Base-by-base conservation (phyloP, 1,140 invertebrate genomes). In the Phthorimaea operculella region DNA sequence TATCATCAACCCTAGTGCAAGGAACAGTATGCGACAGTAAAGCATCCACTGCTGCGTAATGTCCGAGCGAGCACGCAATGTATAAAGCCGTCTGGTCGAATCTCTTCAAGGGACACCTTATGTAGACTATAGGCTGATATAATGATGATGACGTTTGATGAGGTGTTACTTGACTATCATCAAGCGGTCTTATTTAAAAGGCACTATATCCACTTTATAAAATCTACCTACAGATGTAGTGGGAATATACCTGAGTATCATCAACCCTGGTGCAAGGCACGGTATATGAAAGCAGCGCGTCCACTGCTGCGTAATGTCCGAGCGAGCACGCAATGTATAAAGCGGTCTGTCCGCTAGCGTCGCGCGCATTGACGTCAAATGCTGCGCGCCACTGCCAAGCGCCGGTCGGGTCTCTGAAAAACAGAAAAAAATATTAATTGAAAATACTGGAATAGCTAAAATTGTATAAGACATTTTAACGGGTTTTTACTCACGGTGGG, bases 51-150 rank as follows among this genome's bases (percentile, higher is more conserved):
- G 97, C 88, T 63, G 91, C 90, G 45, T 89, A 87, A 76, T 97
- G 96, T 1, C 95, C 95, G 39, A 96, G 86, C 45, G 92, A 90
- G 74, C 94, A 93, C 8, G 95, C 93, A 45, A 97, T 90, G 80
- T 98, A 98, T 0, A 98, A 86, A 47, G 94, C 90, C 57, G 91
- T 97, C 74, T 98, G 95, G 0, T 94, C 96, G 12, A n/a, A n/a
- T n/a, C n/a, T n/a, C n/a, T n/a, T n/a, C n/a, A n/a, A n/a, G n/a
- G n/a, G n/a, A n/a, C n/a, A n/a, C n/a, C n/a, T n/a, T n/a, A n/a
- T n/a, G n/a, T n/a, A n/a, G n/a, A n/a, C n/a, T n/a, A n/a, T n/a
- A n/a, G n/a, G n/a, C n/a, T n/a, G n/a, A n/a, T n/a, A n/a, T n/a
- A n/a, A n/a, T n/a, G n/a, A n/a, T n/a, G n/a, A n/a, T n/a, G n/a